A percentile compares a stretch with the other conserved stretches of the same genome.
These are phyloP conservation scores for Panulirus ornatus DNA, from an alignment of 1,140 invertebrate species.

Conservation along the genomic window DNA sequence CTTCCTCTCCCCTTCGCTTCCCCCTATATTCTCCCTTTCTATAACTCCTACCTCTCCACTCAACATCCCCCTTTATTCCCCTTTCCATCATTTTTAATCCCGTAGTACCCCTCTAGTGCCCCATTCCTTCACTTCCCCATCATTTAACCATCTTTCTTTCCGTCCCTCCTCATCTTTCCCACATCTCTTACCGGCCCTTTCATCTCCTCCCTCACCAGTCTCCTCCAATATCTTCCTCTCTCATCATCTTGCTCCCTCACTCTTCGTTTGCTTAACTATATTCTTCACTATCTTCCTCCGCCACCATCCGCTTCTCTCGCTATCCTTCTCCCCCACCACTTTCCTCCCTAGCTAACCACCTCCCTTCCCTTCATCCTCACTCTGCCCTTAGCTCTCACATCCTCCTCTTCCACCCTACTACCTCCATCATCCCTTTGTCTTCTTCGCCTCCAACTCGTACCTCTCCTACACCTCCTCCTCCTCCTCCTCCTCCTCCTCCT, in stretches of 20 bases:
- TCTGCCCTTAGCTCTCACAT: not conserved
- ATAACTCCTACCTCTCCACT: not conserved
- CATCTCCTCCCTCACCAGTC: no score
- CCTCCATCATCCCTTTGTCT: not conserved
- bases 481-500: not conserved
- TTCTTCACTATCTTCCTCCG: not conserved
- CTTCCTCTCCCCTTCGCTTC: no score
- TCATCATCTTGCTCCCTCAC: no score
- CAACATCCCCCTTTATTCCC: not conserved
- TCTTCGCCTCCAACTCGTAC: not conserved
- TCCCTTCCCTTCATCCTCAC: not conserved
- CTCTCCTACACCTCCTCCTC: not conserved
- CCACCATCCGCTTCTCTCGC: not conserved
- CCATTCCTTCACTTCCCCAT: not conserved
- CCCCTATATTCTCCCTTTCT: not conserved
- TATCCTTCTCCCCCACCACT: not conserved
- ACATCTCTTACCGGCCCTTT: no score
- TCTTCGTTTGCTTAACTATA: not conserved
- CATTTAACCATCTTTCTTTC: not conserved
- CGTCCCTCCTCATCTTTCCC: no score
- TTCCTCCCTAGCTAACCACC: not conserved
- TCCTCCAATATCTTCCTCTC: no score
- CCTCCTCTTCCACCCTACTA: not conserved
- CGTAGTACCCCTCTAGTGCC: not conserved
- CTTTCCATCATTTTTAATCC: not conserved